Evolutionary conservation across 2,113 vertebrate species (phyloP).

Genomic region (Rhabdornis inornatus): DNA sequence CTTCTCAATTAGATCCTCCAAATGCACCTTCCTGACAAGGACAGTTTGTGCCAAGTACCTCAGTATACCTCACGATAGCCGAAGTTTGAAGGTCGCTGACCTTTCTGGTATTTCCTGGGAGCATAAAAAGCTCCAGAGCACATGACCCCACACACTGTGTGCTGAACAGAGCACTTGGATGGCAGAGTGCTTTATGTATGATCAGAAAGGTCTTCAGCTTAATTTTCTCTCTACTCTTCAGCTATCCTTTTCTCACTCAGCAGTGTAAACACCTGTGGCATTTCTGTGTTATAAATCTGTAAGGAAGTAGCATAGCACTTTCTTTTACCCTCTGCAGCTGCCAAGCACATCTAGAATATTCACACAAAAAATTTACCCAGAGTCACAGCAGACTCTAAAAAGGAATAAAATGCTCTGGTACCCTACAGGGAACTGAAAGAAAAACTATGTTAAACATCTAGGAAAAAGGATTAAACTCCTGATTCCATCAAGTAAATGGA

Average conservation of each 20-base stretch:
- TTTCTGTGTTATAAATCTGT: neutral
- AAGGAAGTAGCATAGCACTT: neutral
- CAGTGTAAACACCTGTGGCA: neutral
- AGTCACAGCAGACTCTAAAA: neutral
- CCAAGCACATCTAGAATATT: neutral
- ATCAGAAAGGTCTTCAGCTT: neutral
- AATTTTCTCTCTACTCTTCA: neutral
- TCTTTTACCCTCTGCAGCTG: neutral
- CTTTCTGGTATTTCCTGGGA: neutral
- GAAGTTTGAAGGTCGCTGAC: neutral
- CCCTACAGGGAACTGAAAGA: neutral
- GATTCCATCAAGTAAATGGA: neutral
- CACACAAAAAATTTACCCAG: neutral
- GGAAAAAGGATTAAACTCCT: neutral
- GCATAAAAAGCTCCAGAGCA: neutral
- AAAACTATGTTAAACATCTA: neutral
- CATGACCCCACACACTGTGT: neutral
- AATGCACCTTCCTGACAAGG: neutral
- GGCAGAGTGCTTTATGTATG: neutral
- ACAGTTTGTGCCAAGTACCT: neutral
- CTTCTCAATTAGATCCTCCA: neutral
- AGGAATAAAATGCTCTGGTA: neutral
- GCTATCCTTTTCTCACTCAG: neutral
- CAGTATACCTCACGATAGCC: fast-evolving
- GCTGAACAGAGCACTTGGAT: neutral